phyloP scores from a whole-genome alignment of 2,888 invertebrate genomes.

The Agapetus fuscipes region DNA sequence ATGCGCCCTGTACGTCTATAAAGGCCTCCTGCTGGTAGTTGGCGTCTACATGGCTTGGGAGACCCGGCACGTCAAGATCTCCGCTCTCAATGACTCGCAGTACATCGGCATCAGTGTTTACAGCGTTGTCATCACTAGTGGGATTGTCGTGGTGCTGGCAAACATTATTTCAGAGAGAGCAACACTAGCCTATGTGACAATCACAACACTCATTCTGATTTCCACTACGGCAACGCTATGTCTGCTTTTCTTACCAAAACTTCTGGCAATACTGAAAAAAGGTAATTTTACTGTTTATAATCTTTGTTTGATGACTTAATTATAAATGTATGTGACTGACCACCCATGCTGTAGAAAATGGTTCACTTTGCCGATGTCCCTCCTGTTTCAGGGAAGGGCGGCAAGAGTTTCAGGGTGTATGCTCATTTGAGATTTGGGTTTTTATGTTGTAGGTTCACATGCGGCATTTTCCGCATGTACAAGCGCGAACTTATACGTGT shows the following conservation, averaged over 20 bases:
- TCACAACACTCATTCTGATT: conserved; percentile 71
- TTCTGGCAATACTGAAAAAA: conserved; percentile 59
- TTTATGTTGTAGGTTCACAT: too few relatives aligned
- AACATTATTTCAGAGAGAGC: conserved; percentile 77
- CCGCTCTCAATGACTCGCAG: conserved; percentile 85
- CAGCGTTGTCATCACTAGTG: conserved; percentile 80
- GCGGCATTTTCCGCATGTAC: too few relatives aligned
- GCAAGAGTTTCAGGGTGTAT: too few relatives aligned
- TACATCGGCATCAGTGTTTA: conserved; percentile 92
- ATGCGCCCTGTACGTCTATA: conserved; percentile 83
- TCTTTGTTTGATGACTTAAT: too few relatives aligned
- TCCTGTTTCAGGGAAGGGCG: too few relatives aligned
- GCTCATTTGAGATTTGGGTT: too few relatives aligned
- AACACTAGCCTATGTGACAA: conserved; percentile 71
- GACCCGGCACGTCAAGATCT: conserved; percentile 84
- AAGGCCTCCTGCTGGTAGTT: conserved; percentile 76
- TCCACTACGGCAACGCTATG: conserved; percentile 82
- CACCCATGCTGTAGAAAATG: too few relatives aligned
- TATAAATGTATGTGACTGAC: too few relatives aligned
- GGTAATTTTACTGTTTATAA: too few relatives aligned
- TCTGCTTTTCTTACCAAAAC: conserved; percentile 79
- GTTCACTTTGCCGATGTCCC: too few relatives aligned
- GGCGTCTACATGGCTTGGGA: conserved; percentile 97
- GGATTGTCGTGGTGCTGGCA: conserved; percentile 80
- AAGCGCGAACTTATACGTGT: too few relatives aligned